phyloP scores from a whole-genome alignment of 2,113 vertebrate genomes.

The Sinocyclocheilus anshuiensis region DNA sequence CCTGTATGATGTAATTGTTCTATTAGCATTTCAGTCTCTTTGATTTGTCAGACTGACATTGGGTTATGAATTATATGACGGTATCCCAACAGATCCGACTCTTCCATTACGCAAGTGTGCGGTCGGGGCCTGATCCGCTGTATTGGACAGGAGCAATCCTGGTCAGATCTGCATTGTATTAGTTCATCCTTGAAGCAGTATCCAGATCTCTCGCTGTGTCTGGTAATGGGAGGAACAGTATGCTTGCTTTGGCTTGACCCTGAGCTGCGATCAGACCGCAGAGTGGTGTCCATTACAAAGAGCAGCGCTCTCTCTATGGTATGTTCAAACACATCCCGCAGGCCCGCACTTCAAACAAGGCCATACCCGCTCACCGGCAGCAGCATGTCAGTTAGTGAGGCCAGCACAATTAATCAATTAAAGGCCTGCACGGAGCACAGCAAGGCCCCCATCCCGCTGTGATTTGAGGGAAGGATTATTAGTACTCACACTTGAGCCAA shows the following conservation, averaged over 20 bases:
- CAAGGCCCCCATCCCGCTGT: constrained; percentile 60
- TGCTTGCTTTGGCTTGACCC: constrained; percentile 57
- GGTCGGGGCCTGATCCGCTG: constrained; percentile 69
- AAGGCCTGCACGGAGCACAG: constrained; percentile 60
- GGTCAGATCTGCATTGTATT: constrained; percentile 75
- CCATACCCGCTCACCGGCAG: constrained; percentile 68
- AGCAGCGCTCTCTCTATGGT: constrained; percentile 60
- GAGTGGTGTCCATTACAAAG: constrained; percentile 74
- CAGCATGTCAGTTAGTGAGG: constrained; percentile 74
- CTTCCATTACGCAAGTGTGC: constrained; percentile 71
- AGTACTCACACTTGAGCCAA: constrained; percentile 63
- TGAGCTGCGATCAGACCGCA: constrained; percentile 68
- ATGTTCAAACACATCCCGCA: constrained; percentile 68
- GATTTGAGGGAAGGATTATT: constrained; percentile 66
- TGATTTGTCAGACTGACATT: constrained; percentile 57
- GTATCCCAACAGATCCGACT: constrained; percentile 61
- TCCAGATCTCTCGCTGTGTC: constrained; percentile 29
- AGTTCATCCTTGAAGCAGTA: constrained; percentile 68
- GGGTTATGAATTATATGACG: constrained; percentile 60
- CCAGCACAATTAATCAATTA: constrained; percentile 76
- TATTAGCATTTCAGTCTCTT: constrained; percentile 28
- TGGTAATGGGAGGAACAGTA: constrained; percentile 47
- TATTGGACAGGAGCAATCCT: constrained; percentile 60
- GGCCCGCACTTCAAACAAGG: constrained; percentile 69
- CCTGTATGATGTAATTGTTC: constrained; percentile 32